Base-by-base conservation (phyloP, 2,888 invertebrate genomes). In the Deroplatys truncata region DNA sequence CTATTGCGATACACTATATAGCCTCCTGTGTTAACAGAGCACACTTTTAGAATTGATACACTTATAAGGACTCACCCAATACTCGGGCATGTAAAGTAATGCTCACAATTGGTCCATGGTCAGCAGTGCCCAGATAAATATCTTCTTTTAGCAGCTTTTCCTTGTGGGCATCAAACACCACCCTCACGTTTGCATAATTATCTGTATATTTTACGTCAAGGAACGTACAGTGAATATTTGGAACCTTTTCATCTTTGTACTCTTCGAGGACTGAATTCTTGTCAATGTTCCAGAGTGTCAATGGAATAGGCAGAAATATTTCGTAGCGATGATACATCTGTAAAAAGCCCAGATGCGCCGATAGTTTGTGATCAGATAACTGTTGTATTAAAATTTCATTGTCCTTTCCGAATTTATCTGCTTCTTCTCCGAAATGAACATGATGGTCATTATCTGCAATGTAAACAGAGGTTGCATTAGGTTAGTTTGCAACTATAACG, bases 311-410 rank as follows among this genome's bases (percentile, higher is more conserved):
- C 5, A 90, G 43, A 8, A 20, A 29, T 82, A 90, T 87, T 86
- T 88, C 92, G 90, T 93, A 93, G 43, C 92, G 91, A 91, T 93
- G 93, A 72, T 92, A 90, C 43, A 93, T 90, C 91, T 93, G 93
- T n/a, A 93, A 91, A 91, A 93, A 93, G 25, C 93, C 93, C 16
- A 93, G 91, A 90, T 93, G 93, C 25, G 93, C 92, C 82, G 92
- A 92, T 9, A 92, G 86, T 28, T 91, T 91, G 49, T 91, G 90
- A 9, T 92, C 92, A 8, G 90, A 88, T 72, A 91, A 91, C 72
- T 91, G 91, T 28, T 92, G 91, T 13, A 92, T 91, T 1, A 92
- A 91, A n/a, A 93, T 93, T 84, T 91, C 90, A 31, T 91, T 91
- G 82, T 91, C 90, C 86, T 91, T 91, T n/a, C 89, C 91, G 83